Conservation (phyloP, 2,113 vertebrate species). For the Potamarius usumacintae region DNA sequence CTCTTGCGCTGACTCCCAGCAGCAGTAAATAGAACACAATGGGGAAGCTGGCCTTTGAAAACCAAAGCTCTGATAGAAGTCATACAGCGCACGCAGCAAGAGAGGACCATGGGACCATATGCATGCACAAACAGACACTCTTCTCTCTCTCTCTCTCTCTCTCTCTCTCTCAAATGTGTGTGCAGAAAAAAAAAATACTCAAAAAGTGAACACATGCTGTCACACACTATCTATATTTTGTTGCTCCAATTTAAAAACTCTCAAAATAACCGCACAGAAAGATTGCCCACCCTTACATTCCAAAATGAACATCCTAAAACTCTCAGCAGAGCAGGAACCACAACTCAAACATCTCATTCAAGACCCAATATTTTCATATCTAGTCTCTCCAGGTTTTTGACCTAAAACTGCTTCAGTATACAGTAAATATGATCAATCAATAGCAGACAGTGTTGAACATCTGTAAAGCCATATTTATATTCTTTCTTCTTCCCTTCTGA, state of each 20-base stretch:
- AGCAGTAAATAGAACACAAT: conserved; percentile 44
- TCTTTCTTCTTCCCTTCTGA: not conserved
- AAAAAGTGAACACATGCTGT: not conserved
- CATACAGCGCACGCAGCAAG: conserved; percentile 7
- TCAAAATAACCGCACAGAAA: not conserved
- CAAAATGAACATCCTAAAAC: not conserved
- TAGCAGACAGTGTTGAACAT: not conserved
- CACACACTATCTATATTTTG: not conserved
- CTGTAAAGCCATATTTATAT: conserved; percentile 12
- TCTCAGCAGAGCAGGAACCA: not conserved
- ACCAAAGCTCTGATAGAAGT: conserved; percentile 11
- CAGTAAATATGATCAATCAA: not conserved
- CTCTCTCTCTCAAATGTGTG: conserved; percentile 9
- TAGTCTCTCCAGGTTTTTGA: not conserved
- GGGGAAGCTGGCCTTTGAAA: conserved; percentile 44
- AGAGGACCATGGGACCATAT: conserved; percentile 5
- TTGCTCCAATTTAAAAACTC: not conserved
- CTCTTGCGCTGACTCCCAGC: conserved; percentile 18
- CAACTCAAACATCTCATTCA: conserved; percentile 15
- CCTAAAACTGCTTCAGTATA: conserved; percentile 16
- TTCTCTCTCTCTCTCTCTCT: too few relatives aligned
- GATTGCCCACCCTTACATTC: not conserved
- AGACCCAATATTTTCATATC: not conserved
- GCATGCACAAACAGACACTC: conserved; percentile 22
- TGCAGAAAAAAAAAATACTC: not conserved